Conservation (phyloP, 2,888 invertebrate genomes). For the Cheilosia pagana region DNA sequence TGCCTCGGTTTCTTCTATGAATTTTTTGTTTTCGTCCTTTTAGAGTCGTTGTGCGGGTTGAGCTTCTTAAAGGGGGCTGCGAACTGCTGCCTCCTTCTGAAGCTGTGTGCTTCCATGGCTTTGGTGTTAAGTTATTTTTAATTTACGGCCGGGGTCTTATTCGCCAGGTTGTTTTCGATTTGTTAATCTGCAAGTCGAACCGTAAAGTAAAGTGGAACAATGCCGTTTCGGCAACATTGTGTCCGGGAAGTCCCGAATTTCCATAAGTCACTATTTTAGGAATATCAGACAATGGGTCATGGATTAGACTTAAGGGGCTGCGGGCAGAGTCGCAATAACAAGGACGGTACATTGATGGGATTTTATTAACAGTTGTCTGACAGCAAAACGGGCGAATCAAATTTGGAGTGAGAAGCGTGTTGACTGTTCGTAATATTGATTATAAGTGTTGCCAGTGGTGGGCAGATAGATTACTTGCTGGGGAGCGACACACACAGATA, state of each 20-base stretch:
- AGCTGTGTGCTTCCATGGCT: background rate
- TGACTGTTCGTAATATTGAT: slow-evolving; percentile 21
- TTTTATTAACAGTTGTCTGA: slow-evolving; percentile 63
- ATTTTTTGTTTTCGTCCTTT: background rate
- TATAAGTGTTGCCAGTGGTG: slow-evolving; percentile 13
- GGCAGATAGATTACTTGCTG: background rate
- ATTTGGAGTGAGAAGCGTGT: slow-evolving; percentile 25
- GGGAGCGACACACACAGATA: slow-evolving; percentile 4
- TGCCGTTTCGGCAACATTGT: too few species aligned
- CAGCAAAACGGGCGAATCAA: slow-evolving; percentile 44
- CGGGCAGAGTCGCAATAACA: background rate
- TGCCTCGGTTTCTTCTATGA: background rate
- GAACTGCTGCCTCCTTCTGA: slow-evolving; percentile 5
- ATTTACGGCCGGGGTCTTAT: slow-evolving; percentile 20
- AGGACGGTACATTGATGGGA: slow-evolving; percentile 4
- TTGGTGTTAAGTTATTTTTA: slow-evolving; percentile 52
- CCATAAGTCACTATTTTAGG: background rate
- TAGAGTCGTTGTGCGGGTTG: background rate
- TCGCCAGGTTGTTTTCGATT: too few species aligned
- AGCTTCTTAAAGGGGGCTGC: background rate
- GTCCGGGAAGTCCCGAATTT: background rate
- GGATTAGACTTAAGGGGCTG: background rate
- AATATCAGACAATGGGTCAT: background rate
- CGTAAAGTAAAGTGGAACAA: too few species aligned
- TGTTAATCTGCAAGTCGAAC: too few species aligned